Conservation (phyloP, 2,888 invertebrate genomes). For the Sarcophaga variegata region DNA sequence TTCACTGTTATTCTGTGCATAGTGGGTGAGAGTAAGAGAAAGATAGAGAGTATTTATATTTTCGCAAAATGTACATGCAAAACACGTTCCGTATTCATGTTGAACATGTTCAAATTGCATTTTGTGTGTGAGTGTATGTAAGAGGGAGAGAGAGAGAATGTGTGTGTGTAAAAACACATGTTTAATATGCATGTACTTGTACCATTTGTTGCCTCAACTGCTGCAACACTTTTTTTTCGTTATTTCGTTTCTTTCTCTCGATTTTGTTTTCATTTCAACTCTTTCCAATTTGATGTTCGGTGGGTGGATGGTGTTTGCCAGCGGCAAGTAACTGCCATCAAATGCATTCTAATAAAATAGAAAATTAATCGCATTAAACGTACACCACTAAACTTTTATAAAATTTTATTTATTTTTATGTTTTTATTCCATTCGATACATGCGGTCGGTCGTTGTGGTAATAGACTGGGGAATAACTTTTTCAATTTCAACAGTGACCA, state of each 20-base stretch:
- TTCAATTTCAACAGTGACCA: conserved; percentile 36
- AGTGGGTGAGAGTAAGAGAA: not conserved
- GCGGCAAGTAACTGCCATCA: not conserved
- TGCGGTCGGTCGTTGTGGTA: not conserved
- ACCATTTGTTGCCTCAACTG: conserved; percentile 37
- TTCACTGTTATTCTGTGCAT: too few relatives aligned
- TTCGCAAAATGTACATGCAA: conserved; percentile 56
- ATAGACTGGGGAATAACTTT: not conserved
- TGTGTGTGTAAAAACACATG: conserved; percentile 1
- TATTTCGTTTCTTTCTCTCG: not conserved
- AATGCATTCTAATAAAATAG: conserved; percentile 50
- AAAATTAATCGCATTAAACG: conserved; percentile 62
- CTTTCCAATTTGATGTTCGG: not conserved
- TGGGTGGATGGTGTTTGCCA: not conserved
- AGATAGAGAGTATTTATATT: not conserved
- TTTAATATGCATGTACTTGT: conserved; percentile 28
- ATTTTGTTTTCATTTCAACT: not conserved
- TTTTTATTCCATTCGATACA: too few relatives aligned
- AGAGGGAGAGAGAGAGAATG: not conserved
- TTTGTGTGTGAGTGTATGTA: not conserved
- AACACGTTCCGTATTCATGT: conserved; percentile 62
- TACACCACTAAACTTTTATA: not conserved
- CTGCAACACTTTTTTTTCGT: conserved; percentile 35
- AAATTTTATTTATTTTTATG: not conserved
- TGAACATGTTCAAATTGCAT: conserved; percentile 55